Conservation (phyloP, 2,113 vertebrate genomes). For the Salvelinus alpinus region DNA sequence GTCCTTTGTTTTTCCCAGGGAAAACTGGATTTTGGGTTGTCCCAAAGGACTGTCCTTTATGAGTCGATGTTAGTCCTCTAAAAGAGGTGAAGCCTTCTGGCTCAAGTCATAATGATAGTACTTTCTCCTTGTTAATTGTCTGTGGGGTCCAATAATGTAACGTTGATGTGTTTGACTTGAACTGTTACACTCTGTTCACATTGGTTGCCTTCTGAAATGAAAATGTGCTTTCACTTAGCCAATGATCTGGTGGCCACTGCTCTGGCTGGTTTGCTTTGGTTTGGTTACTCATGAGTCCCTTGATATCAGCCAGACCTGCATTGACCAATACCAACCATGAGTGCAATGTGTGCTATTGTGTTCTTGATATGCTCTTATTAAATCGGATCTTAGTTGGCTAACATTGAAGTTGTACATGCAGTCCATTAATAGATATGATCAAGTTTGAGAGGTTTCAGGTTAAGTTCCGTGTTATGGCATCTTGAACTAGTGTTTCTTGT, state of each 20-base stretch:
- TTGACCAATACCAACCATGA: neutral
- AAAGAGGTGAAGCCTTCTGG: neutral
- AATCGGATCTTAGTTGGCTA: neutral
- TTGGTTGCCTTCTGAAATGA: neutral
- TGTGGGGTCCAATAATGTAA: neutral
- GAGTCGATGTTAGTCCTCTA: neutral
- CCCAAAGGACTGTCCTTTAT: neutral
- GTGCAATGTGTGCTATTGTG: neutral
- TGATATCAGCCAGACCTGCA: neutral
- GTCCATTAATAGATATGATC: no score
- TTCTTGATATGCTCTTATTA: neutral
- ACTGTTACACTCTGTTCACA: neutral
- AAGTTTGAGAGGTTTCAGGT: no score
- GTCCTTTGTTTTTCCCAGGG: slow-evolving; percentile 7
- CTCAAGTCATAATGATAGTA: neutral
- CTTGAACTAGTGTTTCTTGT: neutral
- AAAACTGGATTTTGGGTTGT: slow-evolving; percentile 12
- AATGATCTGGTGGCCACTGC: neutral
- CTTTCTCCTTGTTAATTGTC: neutral
- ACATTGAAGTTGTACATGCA: neutral
- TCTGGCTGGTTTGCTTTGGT: neutral
- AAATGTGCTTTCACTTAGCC: neutral
- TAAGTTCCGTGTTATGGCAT: neutral
- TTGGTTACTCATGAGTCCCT: neutral
- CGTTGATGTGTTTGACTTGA: neutral